A percentile compares a stretch with the other conserved stretches of the same genome.
Conservation (phyloP, 2,888 invertebrate species). For the Drepanosiphum platanoidis region DNA sequence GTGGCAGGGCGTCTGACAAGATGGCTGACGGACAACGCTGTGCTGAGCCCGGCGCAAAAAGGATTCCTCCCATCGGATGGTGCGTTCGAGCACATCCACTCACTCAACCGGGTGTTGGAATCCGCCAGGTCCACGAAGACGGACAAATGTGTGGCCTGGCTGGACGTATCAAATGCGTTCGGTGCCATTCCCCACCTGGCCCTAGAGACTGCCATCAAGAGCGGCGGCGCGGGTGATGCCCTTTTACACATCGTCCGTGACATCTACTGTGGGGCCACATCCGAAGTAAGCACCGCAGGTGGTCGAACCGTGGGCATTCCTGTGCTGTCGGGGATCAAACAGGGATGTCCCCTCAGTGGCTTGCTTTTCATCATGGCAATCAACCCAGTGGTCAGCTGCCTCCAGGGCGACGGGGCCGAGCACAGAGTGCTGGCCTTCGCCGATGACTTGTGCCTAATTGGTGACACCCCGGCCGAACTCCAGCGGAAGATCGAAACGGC, state of each 20-base stretch:
- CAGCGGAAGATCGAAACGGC: not conserved
- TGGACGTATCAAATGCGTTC: slow-evolving; percentile 11
- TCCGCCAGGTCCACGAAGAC: not conserved
- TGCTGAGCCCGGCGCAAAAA: not conserved
- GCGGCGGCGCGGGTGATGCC: not conserved
- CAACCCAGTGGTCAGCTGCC: too few relatives aligned
- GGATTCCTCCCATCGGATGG: not conserved
- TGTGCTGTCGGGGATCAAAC: too few relatives aligned
- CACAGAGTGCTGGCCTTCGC: not conserved
- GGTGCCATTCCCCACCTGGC: not conserved
- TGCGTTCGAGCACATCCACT: slow-evolving; percentile 23
- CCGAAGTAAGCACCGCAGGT: too few relatives aligned
- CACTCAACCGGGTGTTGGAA: not conserved
- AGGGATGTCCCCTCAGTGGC: too few relatives aligned
- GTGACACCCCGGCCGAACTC: not conserved
- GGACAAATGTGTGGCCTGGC: slow-evolving; percentile 19
- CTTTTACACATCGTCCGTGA: not conserved
- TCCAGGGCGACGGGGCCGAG: not conserved
- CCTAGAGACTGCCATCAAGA: not conserved
- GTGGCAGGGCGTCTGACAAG: not conserved
- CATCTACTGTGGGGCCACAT: too few relatives aligned
- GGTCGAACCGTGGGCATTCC: too few relatives aligned
- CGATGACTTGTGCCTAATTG: not conserved
- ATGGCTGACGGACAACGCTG: not conserved
- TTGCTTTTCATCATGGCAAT: too few relatives aligned